phyloP scores from a whole-genome alignment of 2,888 invertebrate species.

The Carpatolechia fugitivella region DNA sequence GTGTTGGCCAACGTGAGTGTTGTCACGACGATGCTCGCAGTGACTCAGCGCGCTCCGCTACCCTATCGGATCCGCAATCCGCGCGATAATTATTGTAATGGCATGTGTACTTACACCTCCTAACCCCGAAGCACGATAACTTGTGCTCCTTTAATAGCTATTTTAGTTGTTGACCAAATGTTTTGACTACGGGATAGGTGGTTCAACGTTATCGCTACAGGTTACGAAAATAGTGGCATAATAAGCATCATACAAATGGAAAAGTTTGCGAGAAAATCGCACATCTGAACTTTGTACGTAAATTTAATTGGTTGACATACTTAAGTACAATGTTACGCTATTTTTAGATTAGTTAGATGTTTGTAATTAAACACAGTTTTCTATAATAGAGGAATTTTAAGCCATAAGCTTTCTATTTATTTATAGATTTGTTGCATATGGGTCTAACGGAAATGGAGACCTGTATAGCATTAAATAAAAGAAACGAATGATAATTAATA shows the following conservation, averaged over 20 bases:
- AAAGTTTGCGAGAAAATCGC: background rate
- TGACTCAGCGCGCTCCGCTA: conserved; percentile 36
- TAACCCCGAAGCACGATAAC: conserved; percentile 42
- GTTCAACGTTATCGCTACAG: conserved; percentile 7
- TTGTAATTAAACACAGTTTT: no score
- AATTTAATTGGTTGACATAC: background rate
- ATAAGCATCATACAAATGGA: background rate
- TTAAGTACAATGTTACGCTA: no score
- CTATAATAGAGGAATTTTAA: no score
- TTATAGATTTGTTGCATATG: no score
- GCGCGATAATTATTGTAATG: conserved; percentile 47
- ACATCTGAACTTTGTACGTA: background rate
- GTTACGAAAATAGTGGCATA: background rate
- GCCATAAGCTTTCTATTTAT: no score
- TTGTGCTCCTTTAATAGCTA: conserved; percentile 49
- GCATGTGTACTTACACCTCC: conserved; percentile 36
- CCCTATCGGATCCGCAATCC: conserved; percentile 40
- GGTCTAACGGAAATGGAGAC: no score
- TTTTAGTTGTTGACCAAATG: conserved; percentile 32
- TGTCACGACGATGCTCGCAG: conserved; percentile 40
- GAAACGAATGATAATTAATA: no score
- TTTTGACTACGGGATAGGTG: conserved; percentile 11
- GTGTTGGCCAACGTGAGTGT: conserved; percentile 45
- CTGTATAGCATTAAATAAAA: no score
- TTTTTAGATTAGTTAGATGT: no score